These are phyloP conservation scores for Watsonalla cultraria DNA, from an alignment of 2,888 invertebrate genomes.

Conservation along the genomic window DNA sequence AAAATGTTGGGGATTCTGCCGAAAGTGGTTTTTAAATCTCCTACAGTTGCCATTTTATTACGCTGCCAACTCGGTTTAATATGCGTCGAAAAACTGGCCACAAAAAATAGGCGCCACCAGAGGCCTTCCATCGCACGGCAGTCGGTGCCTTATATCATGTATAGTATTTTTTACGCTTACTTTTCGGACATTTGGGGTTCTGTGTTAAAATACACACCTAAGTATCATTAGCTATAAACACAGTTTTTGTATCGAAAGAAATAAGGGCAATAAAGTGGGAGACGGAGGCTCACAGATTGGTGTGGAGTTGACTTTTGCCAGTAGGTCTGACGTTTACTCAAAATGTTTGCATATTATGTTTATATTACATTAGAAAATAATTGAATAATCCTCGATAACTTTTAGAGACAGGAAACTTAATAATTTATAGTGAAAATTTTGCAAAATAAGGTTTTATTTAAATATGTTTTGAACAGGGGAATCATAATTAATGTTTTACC, in stretches of 20 bases:
- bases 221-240: conserved; percentile 77
- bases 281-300: conserved; percentile 48
- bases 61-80: conserved; percentile 62
- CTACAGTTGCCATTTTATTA: conserved; percentile 72
- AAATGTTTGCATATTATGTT: conserved; percentile 4
- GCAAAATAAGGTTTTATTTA: too few species aligned
- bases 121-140: conserved; percentile 52
- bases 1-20: conserved; percentile 50
- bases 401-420: too few species aligned
- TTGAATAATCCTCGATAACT: too few species aligned
- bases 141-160: conserved; percentile 59
- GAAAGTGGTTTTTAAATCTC: conserved; percentile 66
- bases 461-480: background rate
- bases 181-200: conserved; percentile 59
- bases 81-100: conserved; percentile 62
- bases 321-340: conserved; percentile 8
- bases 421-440: too few species aligned
- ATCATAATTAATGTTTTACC: background rate
- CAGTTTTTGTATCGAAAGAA: conserved; percentile 71
- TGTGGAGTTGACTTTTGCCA: conserved; percentile 39
- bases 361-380: too few species aligned
- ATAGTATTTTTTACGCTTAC: conserved; percentile 64
- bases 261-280: conserved; percentile 69
- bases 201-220: conserved; percentile 79
- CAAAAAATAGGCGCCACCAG: conserved; percentile 76